phyloP scores from a whole-genome alignment of 2,888 invertebrate genomes.

The Aleiodes testaceus region DNA sequence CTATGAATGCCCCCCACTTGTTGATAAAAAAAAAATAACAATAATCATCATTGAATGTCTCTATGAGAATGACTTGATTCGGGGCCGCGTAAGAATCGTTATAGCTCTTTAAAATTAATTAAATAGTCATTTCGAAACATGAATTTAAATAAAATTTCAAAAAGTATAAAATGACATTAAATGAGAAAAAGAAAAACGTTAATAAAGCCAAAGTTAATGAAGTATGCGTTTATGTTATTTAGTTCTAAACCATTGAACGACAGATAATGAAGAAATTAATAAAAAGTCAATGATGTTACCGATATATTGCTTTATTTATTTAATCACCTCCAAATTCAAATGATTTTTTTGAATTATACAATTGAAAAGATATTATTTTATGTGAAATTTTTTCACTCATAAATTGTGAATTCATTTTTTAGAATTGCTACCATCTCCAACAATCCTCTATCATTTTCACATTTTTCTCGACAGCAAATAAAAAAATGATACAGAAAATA shows the following conservation, averaged over 20 bases:
- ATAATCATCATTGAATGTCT: not conserved
- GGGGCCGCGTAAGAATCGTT: slow-evolving; percentile 65
- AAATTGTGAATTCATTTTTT: not conserved
- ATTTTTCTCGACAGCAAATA: not conserved
- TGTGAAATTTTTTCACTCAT: not conserved
- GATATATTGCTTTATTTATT: slow-evolving; percentile 43
- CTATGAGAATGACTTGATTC: slow-evolving; percentile 36
- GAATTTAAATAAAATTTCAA: slow-evolving; percentile 61
- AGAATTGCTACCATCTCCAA: not conserved
- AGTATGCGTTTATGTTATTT: slow-evolving; percentile 71
- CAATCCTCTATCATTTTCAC: not conserved
- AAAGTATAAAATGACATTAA: slow-evolving; percentile 43
- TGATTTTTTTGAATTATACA: slow-evolving; percentile 7
- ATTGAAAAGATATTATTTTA: no score
- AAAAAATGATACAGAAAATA: not conserved
- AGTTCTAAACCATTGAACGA: slow-evolving; percentile 65
- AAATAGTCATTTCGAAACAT: slow-evolving; percentile 58
- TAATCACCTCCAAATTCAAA: slow-evolving; percentile 2
- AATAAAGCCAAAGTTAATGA: slow-evolving; percentile 52
- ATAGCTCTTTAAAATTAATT: slow-evolving; percentile 64
- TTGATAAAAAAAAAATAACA: slow-evolving; percentile 31
- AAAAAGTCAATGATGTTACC: slow-evolving; percentile 70
- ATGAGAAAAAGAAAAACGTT: slow-evolving; percentile 46
- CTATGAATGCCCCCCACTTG: slow-evolving; percentile 52
- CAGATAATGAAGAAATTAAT: slow-evolving; percentile 67